Evolutionary conservation across 2,113 vertebrate species (phyloP), one percentile per base, ranked within the genome.

Genomic region (Pavo muticus): DNA sequence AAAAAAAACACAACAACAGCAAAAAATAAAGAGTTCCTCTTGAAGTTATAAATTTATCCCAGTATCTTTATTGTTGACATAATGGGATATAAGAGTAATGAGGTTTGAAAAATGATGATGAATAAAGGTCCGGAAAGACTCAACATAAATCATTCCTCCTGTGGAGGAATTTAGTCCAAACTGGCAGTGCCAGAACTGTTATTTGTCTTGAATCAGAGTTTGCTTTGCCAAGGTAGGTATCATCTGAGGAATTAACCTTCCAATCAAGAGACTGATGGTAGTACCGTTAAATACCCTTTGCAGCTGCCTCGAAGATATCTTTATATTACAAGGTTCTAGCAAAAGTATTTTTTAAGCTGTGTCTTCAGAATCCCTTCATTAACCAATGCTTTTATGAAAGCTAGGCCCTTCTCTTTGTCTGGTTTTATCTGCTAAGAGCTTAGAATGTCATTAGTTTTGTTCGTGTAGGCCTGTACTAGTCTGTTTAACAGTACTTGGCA

Each of bases 311-410:
- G 32, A n/a, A 3, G 1, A 39, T 52, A 37, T 5, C 27, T 77
- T 50, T 71, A n/a, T 24, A 47, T 54, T 50, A 45, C 21, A 59
- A 32, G 6, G 3, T 25, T 76, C 82, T 65, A 59, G 14, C 3
- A 14, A 21, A 70, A 59, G 9, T 59, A 16, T 17, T 35, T 80
- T 75, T 74, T 59, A 35, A n/a, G 8, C 39, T 68, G 6, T 64
- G 14, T 69, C 47, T 86, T 63, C 21, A 44, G 40, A 50, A 71
- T 82, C 21, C 14, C 2, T 65, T 57, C 14, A n/a, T 59, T 64
- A 76, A 45, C 18, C 14, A 16, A 27, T 1, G 1, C 1, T 1
- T 61, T 12, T 12, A 64, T 59, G 14, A 57, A 27, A 91, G 1
- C 6, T 10, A 29, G 9, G 5, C 70, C 9, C 23, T 70, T 87